A percentile compares a stretch with the other conserved stretches of the same genome.
These are phyloP conservation scores for Irena cyanogastra DNA, from an alignment of 2,113 vertebrate genomes.

Conservation along the genomic window DNA sequence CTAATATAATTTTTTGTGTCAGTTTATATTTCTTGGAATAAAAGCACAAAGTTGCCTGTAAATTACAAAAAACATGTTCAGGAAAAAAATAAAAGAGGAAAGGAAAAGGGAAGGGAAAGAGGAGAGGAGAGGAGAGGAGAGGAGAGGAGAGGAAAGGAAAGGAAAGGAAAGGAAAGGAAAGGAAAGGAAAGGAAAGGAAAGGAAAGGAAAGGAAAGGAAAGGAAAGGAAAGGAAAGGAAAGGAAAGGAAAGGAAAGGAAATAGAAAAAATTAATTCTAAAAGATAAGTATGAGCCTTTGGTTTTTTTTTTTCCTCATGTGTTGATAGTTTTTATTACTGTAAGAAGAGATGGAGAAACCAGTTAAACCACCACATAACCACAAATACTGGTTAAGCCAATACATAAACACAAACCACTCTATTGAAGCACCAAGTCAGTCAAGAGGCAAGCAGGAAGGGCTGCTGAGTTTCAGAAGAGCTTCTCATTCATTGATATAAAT, in stretches of 20 bases:
- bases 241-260: accelerated
- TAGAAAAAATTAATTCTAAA: neutral
- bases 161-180: too few relatives aligned
- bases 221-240: neutral
- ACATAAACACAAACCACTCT: neutral
- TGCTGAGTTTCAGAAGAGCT: neutral
- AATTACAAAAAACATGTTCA: neutral
- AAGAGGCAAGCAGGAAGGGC: neutral
- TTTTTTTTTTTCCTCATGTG: accelerated
- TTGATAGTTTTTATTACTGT: neutral
- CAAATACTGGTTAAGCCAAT: neutral
- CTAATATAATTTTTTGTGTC: neutral
- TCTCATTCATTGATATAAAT: neutral
- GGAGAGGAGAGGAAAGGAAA: neutral
- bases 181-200: too few relatives aligned
- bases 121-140: too few relatives aligned
- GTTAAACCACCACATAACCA: neutral
- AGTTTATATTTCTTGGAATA: neutral
- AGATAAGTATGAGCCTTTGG: neutral
- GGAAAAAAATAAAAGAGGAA: neutral
- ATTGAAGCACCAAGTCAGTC: neutral
- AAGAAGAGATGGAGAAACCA: neutral
- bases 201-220: too few relatives aligned
- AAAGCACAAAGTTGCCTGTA: neutral
- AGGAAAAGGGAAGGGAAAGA: neutral